Evolutionary conservation across 2,797 vertebrate species (phyloP).

Genomic region (Hemibagrus guttatus): DNA sequence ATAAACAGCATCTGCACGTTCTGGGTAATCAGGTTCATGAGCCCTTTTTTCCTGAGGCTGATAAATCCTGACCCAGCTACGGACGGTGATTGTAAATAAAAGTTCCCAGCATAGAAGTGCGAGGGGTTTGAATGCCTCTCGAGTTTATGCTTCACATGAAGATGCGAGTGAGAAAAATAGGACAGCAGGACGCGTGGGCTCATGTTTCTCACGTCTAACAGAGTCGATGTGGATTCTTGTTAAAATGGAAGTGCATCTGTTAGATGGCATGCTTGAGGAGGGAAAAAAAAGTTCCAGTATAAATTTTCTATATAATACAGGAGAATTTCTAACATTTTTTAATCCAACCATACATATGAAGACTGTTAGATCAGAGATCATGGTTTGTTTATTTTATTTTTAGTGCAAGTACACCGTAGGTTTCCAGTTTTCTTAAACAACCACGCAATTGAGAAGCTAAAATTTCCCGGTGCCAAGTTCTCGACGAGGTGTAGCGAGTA

Average conservation of each 20-base stretch:
- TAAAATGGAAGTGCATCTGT: slow-evolving; percentile 21
- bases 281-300: background rate
- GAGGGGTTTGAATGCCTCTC: background rate
- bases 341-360: background rate
- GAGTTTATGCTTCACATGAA: background rate
- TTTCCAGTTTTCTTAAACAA: background rate
- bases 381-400: background rate
- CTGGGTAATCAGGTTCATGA: background rate
- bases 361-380: background rate
- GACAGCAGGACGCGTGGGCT: slow-evolving; percentile 17
- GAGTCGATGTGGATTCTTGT: slow-evolving; percentile 5
- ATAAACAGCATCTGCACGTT: background rate
- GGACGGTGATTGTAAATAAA: background rate
- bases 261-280: background rate
- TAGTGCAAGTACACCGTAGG: background rate
- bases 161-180: background rate
- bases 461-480: background rate
- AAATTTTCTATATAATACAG: background rate
- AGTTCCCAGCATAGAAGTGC: background rate
- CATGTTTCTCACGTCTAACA: background rate
- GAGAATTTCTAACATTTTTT: background rate
- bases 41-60: background rate
- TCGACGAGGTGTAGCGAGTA: background rate
- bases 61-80: background rate
- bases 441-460: background rate